phyloP scores from a whole-genome alignment of 2,888 invertebrate species.

The Nephrotoma appendiculata region DNA sequence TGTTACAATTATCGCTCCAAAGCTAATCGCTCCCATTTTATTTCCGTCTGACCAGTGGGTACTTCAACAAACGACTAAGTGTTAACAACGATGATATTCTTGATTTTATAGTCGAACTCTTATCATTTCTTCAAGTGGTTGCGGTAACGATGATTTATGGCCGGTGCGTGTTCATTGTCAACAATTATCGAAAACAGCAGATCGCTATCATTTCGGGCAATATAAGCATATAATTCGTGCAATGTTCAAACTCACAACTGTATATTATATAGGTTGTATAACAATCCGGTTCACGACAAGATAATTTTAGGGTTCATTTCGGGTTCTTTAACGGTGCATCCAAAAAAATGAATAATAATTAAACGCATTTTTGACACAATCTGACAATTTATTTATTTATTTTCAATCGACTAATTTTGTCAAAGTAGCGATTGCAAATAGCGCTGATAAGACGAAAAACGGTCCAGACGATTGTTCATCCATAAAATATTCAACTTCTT shows the following conservation, averaged over 20 bases:
- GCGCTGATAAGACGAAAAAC: not conserved
- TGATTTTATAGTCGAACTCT: not conserved
- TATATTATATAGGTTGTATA: too few species aligned
- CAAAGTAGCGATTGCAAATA: not conserved
- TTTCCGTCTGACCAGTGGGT: not conserved
- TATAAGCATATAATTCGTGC: too few species aligned
- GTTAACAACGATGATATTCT: not conserved
- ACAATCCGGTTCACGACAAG: too few species aligned
- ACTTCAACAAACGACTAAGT: not conserved
- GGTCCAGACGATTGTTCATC: not conserved
- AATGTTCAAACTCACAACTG: too few species aligned
- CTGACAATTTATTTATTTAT: not conserved
- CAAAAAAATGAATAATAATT: too few species aligned
- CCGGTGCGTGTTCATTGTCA: too few species aligned
- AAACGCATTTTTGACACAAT: too few species aligned
- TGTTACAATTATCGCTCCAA: not conserved
- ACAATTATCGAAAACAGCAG: too few species aligned
- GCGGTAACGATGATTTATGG: not conserved
- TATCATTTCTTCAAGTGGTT: not conserved
- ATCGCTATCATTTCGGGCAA: too few species aligned
- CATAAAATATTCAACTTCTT: not conserved
- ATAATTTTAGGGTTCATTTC: too few species aligned
- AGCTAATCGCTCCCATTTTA: not conserved
- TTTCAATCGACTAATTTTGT: not conserved
- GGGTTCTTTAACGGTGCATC: too few species aligned